Percentiles rank a stretch among this genome's conserved stretches.
Evolutionary conservation across 2,797 vertebrate species (phyloP).

Genomic region (Gobio occitaniae): DNA sequence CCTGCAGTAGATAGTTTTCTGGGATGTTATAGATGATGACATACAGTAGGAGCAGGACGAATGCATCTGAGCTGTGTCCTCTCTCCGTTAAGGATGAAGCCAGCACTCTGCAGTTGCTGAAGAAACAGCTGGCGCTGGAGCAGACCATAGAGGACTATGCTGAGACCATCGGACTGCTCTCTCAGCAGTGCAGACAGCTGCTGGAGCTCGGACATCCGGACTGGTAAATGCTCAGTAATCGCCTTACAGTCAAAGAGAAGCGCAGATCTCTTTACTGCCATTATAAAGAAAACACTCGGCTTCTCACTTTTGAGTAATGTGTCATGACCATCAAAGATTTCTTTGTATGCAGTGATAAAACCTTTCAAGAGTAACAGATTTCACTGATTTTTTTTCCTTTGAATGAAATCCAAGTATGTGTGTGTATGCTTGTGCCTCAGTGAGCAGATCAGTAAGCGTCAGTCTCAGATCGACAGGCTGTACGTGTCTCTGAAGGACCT

Average conservation of each 20-base stretch:
- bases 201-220: slow-evolving; percentile 92
- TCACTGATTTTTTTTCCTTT: slow-evolving; percentile 2
- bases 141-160: slow-evolving; percentile 95
- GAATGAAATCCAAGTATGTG: slow-evolving; percentile 15
- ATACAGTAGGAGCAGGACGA: not conserved
- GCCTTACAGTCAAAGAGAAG: not conserved
- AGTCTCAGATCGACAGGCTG: slow-evolving; percentile 95
- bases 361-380: slow-evolving; percentile 9
- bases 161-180: slow-evolving; percentile 91
- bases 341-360: slow-evolving; percentile 7
- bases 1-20: not conserved
- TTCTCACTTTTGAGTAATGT: not conserved
- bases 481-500: slow-evolving; percentile 97
- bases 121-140: slow-evolving; percentile 91
- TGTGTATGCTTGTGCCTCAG: slow-evolving; percentile 69
- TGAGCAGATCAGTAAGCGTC: slow-evolving; percentile 93
- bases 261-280: not conserved
- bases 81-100: slow-evolving; percentile 85
- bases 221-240: slow-evolving; percentile 74
- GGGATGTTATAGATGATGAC: not conserved
- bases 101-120: slow-evolving; percentile 92
- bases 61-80: slow-evolving; percentile 10
- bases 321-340: not conserved
- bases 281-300: not conserved
- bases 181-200: slow-evolving; percentile 90